Conservation (phyloP, 2,797 vertebrate genomes). For the Gambelia wislizenii region DNA sequence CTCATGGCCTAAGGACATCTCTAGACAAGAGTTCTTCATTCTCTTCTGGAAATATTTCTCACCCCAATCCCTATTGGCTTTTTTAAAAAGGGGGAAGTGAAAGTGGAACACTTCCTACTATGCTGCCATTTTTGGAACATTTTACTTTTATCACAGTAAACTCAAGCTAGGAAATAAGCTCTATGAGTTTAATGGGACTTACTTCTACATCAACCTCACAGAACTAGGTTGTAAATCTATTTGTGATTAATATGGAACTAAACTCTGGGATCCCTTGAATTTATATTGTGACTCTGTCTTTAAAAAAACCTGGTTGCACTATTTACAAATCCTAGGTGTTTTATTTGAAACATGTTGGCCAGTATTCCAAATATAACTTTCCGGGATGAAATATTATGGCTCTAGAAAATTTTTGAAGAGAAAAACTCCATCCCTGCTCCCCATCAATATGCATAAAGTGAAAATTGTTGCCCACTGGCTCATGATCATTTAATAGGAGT, state of each 20-base stretch:
- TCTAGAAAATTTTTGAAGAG: background rate
- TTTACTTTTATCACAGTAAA: background rate
- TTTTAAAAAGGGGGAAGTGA: background rate
- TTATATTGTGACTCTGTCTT: background rate
- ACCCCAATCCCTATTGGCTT: background rate
- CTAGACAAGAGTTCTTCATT: background rate
- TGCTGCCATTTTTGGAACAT: too few relatives aligned
- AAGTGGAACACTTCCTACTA: too few relatives aligned
- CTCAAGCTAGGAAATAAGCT: background rate
- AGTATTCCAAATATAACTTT: background rate
- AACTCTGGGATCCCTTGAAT: background rate
- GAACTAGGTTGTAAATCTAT: background rate
- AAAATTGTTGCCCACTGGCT: background rate
- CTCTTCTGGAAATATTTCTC: background rate
- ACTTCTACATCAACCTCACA: background rate
- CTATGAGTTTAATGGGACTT: background rate
- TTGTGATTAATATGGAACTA: background rate
- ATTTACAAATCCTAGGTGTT: constrained; percentile 28
- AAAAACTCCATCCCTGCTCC: background rate
- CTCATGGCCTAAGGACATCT: background rate
- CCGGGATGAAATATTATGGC: constrained; percentile 23
- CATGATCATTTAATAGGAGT: background rate
- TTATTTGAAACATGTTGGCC: constrained; percentile 38
- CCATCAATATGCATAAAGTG: background rate
- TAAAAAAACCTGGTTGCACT: constrained; percentile 13